A percentile compares a stretch with the other conserved stretches of the same genome.
These are phyloP conservation scores for Pandemis heparana DNA, from an alignment of 2,888 invertebrate genomes.

Conservation along the genomic window DNA sequence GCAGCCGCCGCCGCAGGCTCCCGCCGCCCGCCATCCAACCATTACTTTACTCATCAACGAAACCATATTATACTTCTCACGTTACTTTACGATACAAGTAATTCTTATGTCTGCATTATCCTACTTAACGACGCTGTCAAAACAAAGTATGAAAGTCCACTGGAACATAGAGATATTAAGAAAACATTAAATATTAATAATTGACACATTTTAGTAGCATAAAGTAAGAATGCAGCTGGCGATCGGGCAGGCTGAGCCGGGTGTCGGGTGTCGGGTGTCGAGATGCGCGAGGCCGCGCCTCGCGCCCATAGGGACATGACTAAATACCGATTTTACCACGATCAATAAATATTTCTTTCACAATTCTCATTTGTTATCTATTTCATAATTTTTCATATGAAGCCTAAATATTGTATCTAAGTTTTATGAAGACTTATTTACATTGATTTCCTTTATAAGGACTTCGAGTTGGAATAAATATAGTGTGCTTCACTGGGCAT, in stretches of 20 bases:
- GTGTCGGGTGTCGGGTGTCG: background rate
- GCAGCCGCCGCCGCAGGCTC: slow-evolving; percentile 61
- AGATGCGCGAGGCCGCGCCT: slow-evolving; percentile 45
- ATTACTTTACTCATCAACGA: slow-evolving; percentile 52
- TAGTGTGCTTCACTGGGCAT: slow-evolving; percentile 76
- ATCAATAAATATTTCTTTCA: slow-evolving; percentile 71
- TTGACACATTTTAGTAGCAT: slow-evolving; percentile 55
- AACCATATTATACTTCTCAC: slow-evolving; percentile 84
- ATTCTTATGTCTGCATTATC: slow-evolving; percentile 60
- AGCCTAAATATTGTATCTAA: slow-evolving; percentile 75
- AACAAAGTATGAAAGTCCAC: slow-evolving; percentile 50
- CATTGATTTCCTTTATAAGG: slow-evolving; percentile 80
- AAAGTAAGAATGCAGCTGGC: slow-evolving; percentile 49
- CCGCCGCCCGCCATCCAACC: slow-evolving; percentile 29
- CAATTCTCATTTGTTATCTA: slow-evolving; percentile 73
- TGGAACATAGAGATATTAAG: slow-evolving; percentile 56
- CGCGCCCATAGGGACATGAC: slow-evolving; percentile 60
- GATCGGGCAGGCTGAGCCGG: slow-evolving; percentile 46
- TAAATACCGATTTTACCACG: slow-evolving; percentile 66
- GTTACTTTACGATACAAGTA: slow-evolving; percentile 52
- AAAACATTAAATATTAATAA: slow-evolving; percentile 62
- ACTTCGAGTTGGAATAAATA: slow-evolving; percentile 73
- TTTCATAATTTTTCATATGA: slow-evolving; percentile 72
- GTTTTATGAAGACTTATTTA: slow-evolving; percentile 77
- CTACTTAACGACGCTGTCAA: slow-evolving; percentile 52